Conservation (phyloP, 2,888 invertebrate species). For the Mycogona germanica region DNA sequence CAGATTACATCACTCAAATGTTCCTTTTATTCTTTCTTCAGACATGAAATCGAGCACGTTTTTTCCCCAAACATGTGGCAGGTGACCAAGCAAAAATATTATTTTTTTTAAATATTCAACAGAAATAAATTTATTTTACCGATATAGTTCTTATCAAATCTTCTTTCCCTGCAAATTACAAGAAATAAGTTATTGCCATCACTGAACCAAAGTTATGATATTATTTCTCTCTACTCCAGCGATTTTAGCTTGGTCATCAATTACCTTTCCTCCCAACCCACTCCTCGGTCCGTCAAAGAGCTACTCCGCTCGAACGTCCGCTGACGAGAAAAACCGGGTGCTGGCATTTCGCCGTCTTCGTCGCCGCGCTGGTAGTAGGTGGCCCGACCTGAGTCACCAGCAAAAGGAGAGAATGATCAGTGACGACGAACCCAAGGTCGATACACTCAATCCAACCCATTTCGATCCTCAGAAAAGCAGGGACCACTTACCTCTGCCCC, state of each 20-base stretch:
- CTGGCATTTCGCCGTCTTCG: conserved; percentile 28
- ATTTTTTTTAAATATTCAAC: neutral
- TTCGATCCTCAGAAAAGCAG: conserved; percentile 4
- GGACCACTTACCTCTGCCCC: conserved; percentile 35
- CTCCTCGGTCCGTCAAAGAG: conserved; percentile 27
- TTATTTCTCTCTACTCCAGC: neutral
- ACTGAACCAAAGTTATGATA: neutral
- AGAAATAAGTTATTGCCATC: neutral
- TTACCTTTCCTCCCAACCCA: conserved; percentile 28
- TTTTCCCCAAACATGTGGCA: no score
- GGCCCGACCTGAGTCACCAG: conserved; percentile 31
- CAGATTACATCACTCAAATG: no score
- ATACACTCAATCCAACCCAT: neutral
- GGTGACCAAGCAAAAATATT: no score
- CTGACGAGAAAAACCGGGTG: conserved; percentile 22
- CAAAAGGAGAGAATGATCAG: neutral
- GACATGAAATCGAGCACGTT: no score
- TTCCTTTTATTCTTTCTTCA: no score
- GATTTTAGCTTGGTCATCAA: neutral
- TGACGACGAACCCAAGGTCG: neutral
- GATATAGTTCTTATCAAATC: conserved; percentile 21
- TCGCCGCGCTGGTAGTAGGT: conserved; percentile 31
- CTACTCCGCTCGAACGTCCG: conserved; percentile 23
- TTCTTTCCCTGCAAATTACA: conserved; percentile 20
- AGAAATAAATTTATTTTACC: conserved; percentile 17